phyloP scores from a whole-genome alignment of 2,888 invertebrate genomes.

The Hyalella azteca region DNA sequence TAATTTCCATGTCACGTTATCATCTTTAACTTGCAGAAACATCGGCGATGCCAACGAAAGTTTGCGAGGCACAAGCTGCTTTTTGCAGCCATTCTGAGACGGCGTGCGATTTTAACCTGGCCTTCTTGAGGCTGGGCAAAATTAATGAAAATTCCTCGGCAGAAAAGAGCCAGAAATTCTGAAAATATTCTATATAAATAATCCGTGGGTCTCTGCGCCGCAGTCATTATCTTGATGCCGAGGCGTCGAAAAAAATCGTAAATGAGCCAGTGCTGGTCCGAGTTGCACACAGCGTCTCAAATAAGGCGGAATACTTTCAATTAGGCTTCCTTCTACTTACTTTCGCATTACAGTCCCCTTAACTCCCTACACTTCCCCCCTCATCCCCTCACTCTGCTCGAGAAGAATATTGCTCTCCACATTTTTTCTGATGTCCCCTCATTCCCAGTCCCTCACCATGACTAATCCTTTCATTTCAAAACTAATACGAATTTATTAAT shows the following conservation, averaged over 20 bases:
- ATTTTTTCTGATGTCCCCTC: too few species aligned
- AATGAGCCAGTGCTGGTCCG: neutral
- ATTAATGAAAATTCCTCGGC: neutral
- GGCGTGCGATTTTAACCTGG: neutral
- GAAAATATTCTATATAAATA: slow-evolving; percentile 6
- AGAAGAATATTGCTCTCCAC: too few species aligned
- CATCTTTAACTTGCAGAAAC: too few species aligned
- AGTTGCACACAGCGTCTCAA: neutral
- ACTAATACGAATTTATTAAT: too few species aligned
- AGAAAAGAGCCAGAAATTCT: neutral
- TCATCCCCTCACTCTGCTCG: neutral
- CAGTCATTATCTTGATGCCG: neutral
- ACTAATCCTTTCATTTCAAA: too few species aligned
- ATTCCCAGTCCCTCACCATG: too few species aligned
- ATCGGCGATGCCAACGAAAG: too few species aligned
- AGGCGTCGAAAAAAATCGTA: neutral
- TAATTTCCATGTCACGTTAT: too few species aligned
- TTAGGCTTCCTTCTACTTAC: neutral
- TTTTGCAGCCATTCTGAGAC: too few species aligned
- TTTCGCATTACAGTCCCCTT: neutral
- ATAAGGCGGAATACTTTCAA: slow-evolving; percentile 6
- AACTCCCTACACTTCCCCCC: neutral
- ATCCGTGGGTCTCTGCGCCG: neutral
- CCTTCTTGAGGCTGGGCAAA: neutral
- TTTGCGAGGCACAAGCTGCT: too few species aligned